Evolutionary conservation across 2,113 vertebrate species (phyloP).

Genomic region (Solea senegalensis): DNA sequence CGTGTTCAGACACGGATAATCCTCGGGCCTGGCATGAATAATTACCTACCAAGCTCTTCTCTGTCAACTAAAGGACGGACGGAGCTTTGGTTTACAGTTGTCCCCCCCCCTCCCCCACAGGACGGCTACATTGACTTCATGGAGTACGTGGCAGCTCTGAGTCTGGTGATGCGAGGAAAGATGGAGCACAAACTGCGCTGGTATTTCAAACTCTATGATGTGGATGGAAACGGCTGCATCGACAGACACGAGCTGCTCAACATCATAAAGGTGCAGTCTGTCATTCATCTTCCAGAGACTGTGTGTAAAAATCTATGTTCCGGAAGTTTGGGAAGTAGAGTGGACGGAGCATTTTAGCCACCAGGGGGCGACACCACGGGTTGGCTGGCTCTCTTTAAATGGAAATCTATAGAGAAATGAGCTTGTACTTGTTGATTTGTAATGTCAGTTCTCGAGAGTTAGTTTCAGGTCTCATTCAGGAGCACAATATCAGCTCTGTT

Average conservation of each 20-base stretch:
- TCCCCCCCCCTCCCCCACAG: conserved; percentile 57
- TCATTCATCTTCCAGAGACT: neutral
- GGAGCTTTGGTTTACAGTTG: neutral
- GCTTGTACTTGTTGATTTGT: too few species aligned
- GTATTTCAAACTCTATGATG: conserved; percentile 95
- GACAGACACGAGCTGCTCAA: conserved; percentile 90
- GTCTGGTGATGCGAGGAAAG: conserved; percentile 91
- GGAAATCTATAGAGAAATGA: too few species aligned
- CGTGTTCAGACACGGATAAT: conserved; percentile 43
- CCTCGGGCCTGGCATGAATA: conserved; percentile 11
- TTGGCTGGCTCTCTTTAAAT: too few species aligned
- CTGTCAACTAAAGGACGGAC: neutral
- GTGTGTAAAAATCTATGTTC: neutral
- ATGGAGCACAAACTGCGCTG: conserved; percentile 94
- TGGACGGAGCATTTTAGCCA: too few species aligned
- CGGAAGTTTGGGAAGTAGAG: too few species aligned
- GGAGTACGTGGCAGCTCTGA: conserved; percentile 92
- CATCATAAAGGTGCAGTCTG: conserved; percentile 86
- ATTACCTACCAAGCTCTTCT: conserved; percentile 7
- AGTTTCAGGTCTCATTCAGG: too few species aligned
- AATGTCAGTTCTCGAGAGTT: too few species aligned
- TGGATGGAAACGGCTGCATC: conserved; percentile 92
- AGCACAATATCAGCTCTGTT: too few species aligned
- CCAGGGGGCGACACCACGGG: too few species aligned
- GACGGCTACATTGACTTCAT: conserved; percentile 94